A percentile compares a stretch with the other conserved stretches of the same genome.
Evolutionary conservation across 2,797 vertebrate genomes (phyloP).

Genomic region (Pogoniulus pusillus): DNA sequence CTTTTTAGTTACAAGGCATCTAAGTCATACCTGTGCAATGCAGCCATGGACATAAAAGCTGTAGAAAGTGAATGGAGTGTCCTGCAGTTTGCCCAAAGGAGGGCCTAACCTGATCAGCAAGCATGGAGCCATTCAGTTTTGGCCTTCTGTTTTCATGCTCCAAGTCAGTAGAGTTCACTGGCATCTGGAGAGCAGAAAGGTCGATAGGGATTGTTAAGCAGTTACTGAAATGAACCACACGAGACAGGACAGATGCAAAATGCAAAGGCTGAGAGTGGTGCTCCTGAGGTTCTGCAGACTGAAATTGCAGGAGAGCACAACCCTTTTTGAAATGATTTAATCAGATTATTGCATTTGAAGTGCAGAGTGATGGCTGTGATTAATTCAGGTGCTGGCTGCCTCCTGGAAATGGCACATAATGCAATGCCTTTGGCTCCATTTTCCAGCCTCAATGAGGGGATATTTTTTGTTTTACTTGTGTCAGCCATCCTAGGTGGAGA

Average conservation of each 20-base stretch:
- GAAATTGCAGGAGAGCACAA: background rate
- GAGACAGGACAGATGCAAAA: background rate
- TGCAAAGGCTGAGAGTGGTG: rapidly evolving
- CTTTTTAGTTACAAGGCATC: background rate
- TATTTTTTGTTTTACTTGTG: too few relatives aligned
- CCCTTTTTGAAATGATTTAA: background rate
- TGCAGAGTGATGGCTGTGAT: background rate
- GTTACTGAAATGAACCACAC: background rate
- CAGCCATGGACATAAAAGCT: background rate
- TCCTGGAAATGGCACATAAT: too few relatives aligned
- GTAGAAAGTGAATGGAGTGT: too few relatives aligned
- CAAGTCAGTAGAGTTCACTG: background rate
- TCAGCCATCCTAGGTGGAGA: too few relatives aligned
- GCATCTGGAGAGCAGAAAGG: background rate
- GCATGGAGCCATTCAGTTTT: background rate
- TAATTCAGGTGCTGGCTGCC: too few relatives aligned
- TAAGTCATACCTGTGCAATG: rapidly evolving
- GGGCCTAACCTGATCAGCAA: background rate
- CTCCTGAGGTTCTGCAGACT: background rate
- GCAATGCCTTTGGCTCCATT: too few relatives aligned
- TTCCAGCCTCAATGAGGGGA: too few relatives aligned
- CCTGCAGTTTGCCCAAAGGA: background rate
- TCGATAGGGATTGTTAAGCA: background rate
- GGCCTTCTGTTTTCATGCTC: background rate
- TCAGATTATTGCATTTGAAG: background rate